A percentile compares a stretch with the other conserved stretches of the same genome.
phyloP scores from a whole-genome alignment of 1,140 invertebrate genomes.

The Arctopsyche grandis region DNA sequence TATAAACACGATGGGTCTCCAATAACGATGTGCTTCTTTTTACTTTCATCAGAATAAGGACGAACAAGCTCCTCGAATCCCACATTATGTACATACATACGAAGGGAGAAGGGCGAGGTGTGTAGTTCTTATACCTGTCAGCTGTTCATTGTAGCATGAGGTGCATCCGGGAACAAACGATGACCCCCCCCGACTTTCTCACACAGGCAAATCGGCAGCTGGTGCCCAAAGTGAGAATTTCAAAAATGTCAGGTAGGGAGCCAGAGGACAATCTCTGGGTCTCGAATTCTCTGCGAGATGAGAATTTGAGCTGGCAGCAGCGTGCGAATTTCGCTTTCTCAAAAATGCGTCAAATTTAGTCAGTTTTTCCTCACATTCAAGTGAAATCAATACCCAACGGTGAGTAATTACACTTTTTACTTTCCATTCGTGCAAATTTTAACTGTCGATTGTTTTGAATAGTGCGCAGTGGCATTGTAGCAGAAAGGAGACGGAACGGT shows the following conservation, averaged over 20 bases:
- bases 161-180: slow-evolving; percentile 42
- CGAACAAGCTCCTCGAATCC: too few relatives aligned
- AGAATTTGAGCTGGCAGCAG: too few relatives aligned
- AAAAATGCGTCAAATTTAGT: too few relatives aligned
- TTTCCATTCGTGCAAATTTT: slow-evolving; percentile 10
- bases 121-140: not conserved
- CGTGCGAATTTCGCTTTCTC: too few relatives aligned
- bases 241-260: too few relatives aligned
- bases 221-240: not conserved
- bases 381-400: slow-evolving; percentile 1
- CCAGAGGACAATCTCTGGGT: too few relatives aligned
- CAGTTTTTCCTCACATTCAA: not conserved
- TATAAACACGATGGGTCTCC: too few relatives aligned
- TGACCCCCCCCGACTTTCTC: slow-evolving; percentile 29
- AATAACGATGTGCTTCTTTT: not conserved
- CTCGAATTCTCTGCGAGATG: too few relatives aligned
- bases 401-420: slow-evolving; percentile 1
- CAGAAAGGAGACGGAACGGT: slow-evolving; percentile 13
- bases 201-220: slow-evolving; percentile 19
- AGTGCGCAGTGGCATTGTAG: not conserved
- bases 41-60: not conserved
- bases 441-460: not conserved
- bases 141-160: slow-evolving; percentile 21
- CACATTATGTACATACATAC: too few relatives aligned
- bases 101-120: not conserved